Evolutionary conservation across 2,797 vertebrate genomes (phyloP), one percentile per base, ranked within the genome.

Genomic region (Hypotaenidia philippensis): DNA sequence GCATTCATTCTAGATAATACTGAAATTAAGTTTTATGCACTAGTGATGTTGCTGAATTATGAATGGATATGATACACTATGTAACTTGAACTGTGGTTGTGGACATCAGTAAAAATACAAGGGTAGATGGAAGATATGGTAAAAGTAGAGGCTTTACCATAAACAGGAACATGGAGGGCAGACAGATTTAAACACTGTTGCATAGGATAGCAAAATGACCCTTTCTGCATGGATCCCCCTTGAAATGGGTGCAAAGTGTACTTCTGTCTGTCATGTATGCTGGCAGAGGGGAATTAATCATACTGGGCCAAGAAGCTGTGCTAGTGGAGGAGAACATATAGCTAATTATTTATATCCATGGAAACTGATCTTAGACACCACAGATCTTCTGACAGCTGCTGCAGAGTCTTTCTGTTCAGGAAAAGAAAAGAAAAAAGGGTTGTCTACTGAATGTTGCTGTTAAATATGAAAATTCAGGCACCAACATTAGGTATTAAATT

Each of bases 291-390:
- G 52, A 92, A 87, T 83, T 87, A 87, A 86, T 87, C 57, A 56
- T 41, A 60, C 11, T 21, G 52, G 82, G 22, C 61, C 63, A 86
- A 86, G 72, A 60, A 69, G n/a, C 36, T 92, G 45, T 53, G 68
- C 52, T 92, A 50, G 52, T 78, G 41, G 50, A 89, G 18, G 18
- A 80, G 50, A 89, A 64, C n/a, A 21, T 66, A 59, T 19, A 89
- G 25, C 61, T 69, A 83, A 82, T 86, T 89, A 71, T 88, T 71
- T 76, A 79, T 82, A 69, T 82, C 86, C 81, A 89, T 92, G 72
- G 82, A 82, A 94, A 89, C 81, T 69, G 89, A 78, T 78, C 61
- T 69, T 44, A 74, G 76, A 74, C 40, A 64, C 55, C n/a, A 74
- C 50, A 55, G 60, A 89, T 79, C 86, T 77, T 65, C 81, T 82